Evolutionary conservation across 2,113 vertebrate genomes (phyloP).

Genomic region (Chinchilla lanigera): DNA sequence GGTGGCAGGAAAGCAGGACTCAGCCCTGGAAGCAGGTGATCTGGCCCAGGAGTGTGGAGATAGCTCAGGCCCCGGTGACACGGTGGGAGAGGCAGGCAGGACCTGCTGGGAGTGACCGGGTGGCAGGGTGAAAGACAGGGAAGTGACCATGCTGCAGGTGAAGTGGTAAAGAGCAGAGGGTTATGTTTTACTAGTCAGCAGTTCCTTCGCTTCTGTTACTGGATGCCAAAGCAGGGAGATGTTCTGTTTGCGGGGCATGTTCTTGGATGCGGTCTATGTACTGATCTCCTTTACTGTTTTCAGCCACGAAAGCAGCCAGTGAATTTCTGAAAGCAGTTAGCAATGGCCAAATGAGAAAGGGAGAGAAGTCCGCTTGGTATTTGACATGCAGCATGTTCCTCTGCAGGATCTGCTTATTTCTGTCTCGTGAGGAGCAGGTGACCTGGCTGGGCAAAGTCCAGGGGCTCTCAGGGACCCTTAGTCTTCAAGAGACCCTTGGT

Average conservation of each 20-base stretch:
- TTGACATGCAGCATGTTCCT: background rate
- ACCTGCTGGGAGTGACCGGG: background rate
- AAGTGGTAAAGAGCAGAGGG: background rate
- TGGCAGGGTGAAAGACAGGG: background rate
- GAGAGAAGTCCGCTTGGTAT: background rate
- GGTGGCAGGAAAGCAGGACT: background rate
- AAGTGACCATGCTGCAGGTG: background rate
- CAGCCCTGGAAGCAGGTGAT: background rate
- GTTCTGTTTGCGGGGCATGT: background rate
- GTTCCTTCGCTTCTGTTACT: background rate
- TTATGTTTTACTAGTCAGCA: background rate
- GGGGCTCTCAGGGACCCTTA: background rate
- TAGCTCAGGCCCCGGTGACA: accelerated
- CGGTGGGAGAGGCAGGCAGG: background rate
- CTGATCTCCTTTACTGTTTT: background rate
- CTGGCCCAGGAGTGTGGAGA: accelerated
- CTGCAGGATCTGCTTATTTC: background rate
- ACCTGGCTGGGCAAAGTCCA: background rate
- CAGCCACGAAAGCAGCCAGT: background rate
- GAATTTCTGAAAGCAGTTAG: background rate
- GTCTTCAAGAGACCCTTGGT: background rate
- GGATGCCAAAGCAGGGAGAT: background rate
- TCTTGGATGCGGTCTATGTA: background rate
- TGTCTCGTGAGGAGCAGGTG: background rate
- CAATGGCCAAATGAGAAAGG: background rate